These are phyloP conservation scores for Pygoscelis antarcticus DNA, from an alignment of 2,113 vertebrate species.

Conservation along the genomic window DNA sequence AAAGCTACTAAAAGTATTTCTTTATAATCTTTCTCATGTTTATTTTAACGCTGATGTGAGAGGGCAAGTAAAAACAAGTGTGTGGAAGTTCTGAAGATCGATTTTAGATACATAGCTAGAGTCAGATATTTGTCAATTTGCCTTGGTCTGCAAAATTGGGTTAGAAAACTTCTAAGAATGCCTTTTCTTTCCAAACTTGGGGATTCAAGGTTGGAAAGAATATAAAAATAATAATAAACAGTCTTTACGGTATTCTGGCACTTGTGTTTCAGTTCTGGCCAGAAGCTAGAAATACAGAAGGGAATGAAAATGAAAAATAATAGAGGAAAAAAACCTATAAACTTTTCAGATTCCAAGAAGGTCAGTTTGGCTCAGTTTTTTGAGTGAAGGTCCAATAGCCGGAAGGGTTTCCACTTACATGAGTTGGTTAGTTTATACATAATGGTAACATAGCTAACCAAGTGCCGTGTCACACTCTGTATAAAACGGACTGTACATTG, in stretches of 20 bases:
- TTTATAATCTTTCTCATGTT: background rate
- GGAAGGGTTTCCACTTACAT: background rate
- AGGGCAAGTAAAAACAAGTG: background rate
- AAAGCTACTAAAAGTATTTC: background rate
- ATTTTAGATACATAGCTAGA: background rate
- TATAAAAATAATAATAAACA: constrained; percentile 42
- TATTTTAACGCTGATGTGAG: background rate
- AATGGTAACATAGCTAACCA: background rate
- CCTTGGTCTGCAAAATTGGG: background rate
- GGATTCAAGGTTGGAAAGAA: constrained; percentile 28
- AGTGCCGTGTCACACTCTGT: background rate
- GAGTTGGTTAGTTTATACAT: background rate
- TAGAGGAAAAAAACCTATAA: background rate
- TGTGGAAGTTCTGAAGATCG: background rate
- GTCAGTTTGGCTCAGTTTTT: background rate
- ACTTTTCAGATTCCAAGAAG: background rate
- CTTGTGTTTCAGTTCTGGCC: background rate
- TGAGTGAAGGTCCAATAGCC: background rate
- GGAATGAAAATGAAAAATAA: constrained; percentile 31
- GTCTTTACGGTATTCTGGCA: background rate
- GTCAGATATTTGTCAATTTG: constrained; percentile 5
- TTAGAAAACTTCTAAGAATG: background rate
- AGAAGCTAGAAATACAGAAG: background rate
- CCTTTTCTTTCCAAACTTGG: constrained; percentile 3
- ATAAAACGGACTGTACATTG: rapidly evolving